phyloP scores from a whole-genome alignment of 2,113 vertebrate species.

The Austrofundulus limnaeus region DNA sequence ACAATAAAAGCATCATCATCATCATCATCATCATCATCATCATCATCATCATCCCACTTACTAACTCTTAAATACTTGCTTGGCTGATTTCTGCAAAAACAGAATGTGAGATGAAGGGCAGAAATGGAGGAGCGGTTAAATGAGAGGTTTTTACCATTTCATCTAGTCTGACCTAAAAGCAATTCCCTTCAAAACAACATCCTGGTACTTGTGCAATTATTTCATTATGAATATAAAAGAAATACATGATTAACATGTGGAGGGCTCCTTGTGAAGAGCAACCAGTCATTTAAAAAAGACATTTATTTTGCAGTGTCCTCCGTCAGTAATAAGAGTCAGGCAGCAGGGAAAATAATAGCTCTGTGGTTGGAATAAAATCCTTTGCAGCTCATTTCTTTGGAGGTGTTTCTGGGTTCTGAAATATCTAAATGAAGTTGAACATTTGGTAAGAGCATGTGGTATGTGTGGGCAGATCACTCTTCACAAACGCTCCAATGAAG shows the following conservation, averaged over 20 bases:
- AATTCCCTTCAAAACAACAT: slow-evolving; percentile 41
- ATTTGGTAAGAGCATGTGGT: slow-evolving; percentile 23
- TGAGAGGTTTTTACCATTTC: slow-evolving; percentile 25
- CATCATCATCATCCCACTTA: too few relatives aligned
- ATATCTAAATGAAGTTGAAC: slow-evolving; percentile 18
- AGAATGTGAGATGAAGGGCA: not conserved
- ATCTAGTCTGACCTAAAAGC: slow-evolving; percentile 27
- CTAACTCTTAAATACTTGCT: not conserved
- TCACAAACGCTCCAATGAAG: slow-evolving; percentile 24
- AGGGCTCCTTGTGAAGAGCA: slow-evolving; percentile 1
- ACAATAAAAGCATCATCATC: too few relatives aligned
- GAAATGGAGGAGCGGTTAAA: slow-evolving; percentile 39
- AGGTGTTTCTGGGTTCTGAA: not conserved
- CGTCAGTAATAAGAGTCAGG: not conserved
- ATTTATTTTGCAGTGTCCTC: not conserved
- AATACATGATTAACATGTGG: slow-evolving; percentile 28
- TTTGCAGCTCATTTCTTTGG: not conserved
- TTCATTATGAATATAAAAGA: slow-evolving; percentile 32
- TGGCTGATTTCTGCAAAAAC: not conserved
- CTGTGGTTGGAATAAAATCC: not conserved
- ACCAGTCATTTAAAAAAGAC: slow-evolving; percentile 15
- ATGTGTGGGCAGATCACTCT: slow-evolving; percentile 37
- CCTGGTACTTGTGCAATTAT: slow-evolving; percentile 31
- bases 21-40: too few relatives aligned
- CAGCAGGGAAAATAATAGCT: not conserved